These are phyloP conservation scores for Anhinga rufa DNA, from an alignment of 2,113 vertebrate genomes.

Conservation along the genomic window DNA sequence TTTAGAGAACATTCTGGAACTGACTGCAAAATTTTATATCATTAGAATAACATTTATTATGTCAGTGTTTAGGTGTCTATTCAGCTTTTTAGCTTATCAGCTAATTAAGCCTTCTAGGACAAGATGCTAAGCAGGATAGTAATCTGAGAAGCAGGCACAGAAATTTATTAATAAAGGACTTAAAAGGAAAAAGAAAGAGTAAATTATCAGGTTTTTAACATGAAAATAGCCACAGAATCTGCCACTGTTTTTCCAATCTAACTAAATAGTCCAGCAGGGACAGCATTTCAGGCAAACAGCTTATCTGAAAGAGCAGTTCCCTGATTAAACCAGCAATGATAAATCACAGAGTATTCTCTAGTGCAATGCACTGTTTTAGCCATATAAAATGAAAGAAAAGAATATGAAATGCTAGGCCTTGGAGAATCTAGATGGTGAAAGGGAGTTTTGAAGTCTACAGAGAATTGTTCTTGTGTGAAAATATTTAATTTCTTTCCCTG, in stretches of 20 bases:
- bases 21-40: background rate
- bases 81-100: background rate
- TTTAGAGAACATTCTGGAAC: background rate
- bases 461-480: background rate
- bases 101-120: background rate
- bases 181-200: background rate
- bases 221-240: background rate
- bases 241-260: slow-evolving; percentile 62
- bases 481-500: slow-evolving; percentile 13
- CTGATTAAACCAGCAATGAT: slow-evolving; percentile 55
- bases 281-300: slow-evolving; percentile 54
- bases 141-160: background rate
- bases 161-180: background rate
- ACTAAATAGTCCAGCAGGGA: slow-evolving; percentile 34
- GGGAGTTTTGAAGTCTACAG: background rate
- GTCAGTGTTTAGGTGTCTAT: background rate
- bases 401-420: background rate
- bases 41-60: background rate
- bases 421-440: background rate
- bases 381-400: slow-evolving; percentile 43
- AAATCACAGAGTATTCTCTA: slow-evolving; percentile 47
- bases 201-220: background rate
- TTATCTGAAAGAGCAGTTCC: slow-evolving; percentile 59
- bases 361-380: background rate
- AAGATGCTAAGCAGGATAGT: background rate